Evolutionary conservation across 2,797 vertebrate genomes (phyloP), one percentile per base, ranked within the genome.

Genomic region (Acanthurus leucopareius): DNA sequence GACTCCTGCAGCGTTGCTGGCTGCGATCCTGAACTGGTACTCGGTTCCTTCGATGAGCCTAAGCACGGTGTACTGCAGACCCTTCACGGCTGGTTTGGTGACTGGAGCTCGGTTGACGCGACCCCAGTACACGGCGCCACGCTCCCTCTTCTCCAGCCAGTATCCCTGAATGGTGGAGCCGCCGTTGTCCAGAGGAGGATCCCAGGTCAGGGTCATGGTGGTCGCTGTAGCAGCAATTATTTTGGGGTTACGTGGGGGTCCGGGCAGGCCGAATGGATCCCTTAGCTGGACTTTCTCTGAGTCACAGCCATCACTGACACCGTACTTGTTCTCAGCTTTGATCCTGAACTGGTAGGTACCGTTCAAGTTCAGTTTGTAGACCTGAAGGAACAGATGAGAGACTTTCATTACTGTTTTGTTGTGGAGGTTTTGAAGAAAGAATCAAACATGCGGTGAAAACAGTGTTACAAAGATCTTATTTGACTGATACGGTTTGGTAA

Each of bases 131-230:
- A 97, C 94, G 0, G 97, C 97, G 11, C 96, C 98, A 1, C 97
- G 95, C 82, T 99, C 98, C 94, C 97, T 96, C 91, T 99, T 99
- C 91, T 99, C 98, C 84, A 99, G 84, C 97, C 97, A 99, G 88
- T 99, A 99, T 58, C 98, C 98, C 88, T 97, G 97, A 83, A 99
- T 99, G 64, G 95, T 96, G 78, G 97, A 96, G 59, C 98, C 98
- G 0, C 98, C 98, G 1, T 99, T 97, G 78, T 97, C 95, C 89
- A 97, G 81, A 62, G 98, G 98, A 79, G 98, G 97, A 3, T 97
- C 96, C 98, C 98, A 99, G 60, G 96, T 95, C 77, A 99, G 92
- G 14, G 97, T 88, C 98, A 99, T 99, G 2, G 97, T 97, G 75
- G 96, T 96, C 10, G 95, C 93, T 16, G 97, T 97, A 56, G 91